Evolutionary conservation across 2,113 vertebrate genomes (phyloP), one percentile per base, ranked within the genome.

Genomic region (Patagioenas fasciata): DNA sequence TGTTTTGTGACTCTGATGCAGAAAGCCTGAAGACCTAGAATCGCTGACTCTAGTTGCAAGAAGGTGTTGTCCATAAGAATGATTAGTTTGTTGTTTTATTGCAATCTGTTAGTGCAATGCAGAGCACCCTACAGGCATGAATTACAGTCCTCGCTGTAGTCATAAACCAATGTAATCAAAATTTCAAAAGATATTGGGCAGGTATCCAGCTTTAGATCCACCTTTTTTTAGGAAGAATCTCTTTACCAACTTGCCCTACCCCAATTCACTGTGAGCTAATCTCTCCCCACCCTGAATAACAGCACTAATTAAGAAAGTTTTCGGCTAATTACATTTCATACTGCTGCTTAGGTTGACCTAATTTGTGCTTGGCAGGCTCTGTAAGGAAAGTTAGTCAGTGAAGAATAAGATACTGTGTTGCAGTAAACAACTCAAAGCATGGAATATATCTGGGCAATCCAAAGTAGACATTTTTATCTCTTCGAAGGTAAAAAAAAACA

Each of bases 291-390:
- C 96, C 93, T 94, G 48, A 79, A 58, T 71, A 93, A 82, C 88
- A 90, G 80, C 84, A 81, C 79, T 95, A 94, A 96, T 96, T 93
- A 96, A 95, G 90, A 94, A 97, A 95, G 84, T 84, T 96, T 93
- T 83, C 70, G 57, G 64, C 92, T 93, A 92, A 96, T 96, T 96
- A 96, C 96, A 91, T 95, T 97, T 93, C 80, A 91, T 83, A 92
- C 88, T 24, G 40, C 74, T 0, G 25, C 95, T 97, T 96, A 96
- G 91, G 80, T 89, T 97, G 97, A 98, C 96, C 98, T 96, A 96
- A 96, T 97, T 98, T 97, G 88, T 94, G 88, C 53, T 96, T 85
- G 78, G 88, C 96, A 91, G 65, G 58, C 66, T 88, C 85, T 88
- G 60, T 69, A 89, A 74, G 89, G 91, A 94, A 90, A 61, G 73